Base-by-base conservation (phyloP, 2,797 vertebrate genomes). In the Masticophis lateralis region DNA sequence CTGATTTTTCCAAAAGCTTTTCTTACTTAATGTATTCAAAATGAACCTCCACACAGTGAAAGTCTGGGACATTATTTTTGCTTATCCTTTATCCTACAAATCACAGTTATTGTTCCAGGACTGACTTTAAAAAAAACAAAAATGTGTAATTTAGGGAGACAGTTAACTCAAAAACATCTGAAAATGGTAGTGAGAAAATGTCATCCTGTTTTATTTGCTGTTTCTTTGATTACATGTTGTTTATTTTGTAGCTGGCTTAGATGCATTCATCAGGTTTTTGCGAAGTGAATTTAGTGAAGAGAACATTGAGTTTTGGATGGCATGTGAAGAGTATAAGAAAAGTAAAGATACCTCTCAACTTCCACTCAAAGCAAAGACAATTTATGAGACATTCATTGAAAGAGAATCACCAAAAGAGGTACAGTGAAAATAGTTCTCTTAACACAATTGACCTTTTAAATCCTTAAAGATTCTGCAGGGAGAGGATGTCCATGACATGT, bases 301-400 rank as follows among this genome's bases (percentile, higher is more conserved):
- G 97, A 99, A 99, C 97, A 99, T 99, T 0, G 99, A 99, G 97
- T 99, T 99, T 97, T 99, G 99, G 99, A 95, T 98, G 96, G 98
- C 98, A 86, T 99, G 99, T 0, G 98, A 99, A 96, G 99, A 99
- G 94, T 99, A 98, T 98, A 99, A 99, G 97, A 98, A 97, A 95
- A 98, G 96, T 66, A 98, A 98, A 94, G 98, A 98, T 16, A 92
- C 98, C 86, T 97, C 97, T 5, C 98, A 99, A 96, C 97, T 98
- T 91, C 94, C 97, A 59, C 97, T 96, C 93, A 99, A 98, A 97
- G 99, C 99, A 96, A 99, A 98, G 98, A 97, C 95, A 91, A 99
- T 99, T 96, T 99, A 98, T 92, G 97, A 98, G 7, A 97, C 98
- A 87, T 99, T 98, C 96, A 98, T 99, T 93, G 98, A 98, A 91